phyloP scores from a whole-genome alignment of 2,113 vertebrate genomes.

The Myrmecophaga tridactyla region DNA sequence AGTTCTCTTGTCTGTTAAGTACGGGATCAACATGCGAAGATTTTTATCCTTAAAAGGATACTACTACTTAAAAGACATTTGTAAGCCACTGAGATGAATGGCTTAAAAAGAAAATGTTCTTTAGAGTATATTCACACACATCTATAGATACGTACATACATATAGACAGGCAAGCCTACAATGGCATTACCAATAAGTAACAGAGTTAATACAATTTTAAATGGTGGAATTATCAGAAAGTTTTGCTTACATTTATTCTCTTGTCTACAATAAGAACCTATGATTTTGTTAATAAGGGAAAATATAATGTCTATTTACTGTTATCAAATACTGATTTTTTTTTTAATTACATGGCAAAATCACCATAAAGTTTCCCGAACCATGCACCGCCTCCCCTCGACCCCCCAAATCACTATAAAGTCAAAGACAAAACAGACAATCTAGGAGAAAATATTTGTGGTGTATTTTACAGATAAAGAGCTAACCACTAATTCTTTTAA shows the following conservation, averaged over 20 bases:
- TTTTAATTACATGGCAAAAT: neutral
- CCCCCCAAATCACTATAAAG: no score
- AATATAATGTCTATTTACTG: neutral
- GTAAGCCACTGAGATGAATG: neutral
- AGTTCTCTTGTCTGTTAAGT: neutral
- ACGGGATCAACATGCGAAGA: neutral
- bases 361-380: no score
- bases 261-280: neutral
- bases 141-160: neutral
- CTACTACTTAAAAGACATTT: neutral
- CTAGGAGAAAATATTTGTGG: neutral
- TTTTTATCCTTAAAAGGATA: neutral
- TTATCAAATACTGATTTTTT: neutral
- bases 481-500: neutral
- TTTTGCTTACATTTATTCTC: neutral
- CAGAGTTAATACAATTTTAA: neutral
- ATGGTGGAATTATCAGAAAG: neutral
- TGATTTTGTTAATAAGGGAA: neutral
- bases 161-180: neutral
- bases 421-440: neutral
- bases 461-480: neutral
- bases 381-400: no score
- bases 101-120: neutral
- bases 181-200: neutral
- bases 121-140: neutral